Evolutionary conservation across 2,113 vertebrate species (phyloP).

Genomic region (Halcyon senegalensis): DNA sequence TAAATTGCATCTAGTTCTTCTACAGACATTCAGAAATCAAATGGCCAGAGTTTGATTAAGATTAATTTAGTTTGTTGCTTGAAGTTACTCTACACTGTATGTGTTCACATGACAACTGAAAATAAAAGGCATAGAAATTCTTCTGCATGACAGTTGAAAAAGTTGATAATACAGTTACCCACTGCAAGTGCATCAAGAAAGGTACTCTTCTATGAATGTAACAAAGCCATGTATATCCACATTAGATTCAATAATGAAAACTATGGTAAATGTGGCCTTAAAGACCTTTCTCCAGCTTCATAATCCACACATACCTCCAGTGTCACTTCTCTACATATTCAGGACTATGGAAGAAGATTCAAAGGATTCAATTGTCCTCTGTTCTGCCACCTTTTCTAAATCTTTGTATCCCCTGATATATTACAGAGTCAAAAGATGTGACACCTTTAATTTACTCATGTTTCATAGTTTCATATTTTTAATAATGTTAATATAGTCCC

Average conservation of each 20-base stretch:
- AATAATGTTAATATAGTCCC: neutral
- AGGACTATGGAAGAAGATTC: neutral
- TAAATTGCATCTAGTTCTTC: neutral
- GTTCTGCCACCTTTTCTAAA: neutral
- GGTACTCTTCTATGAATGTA: neutral
- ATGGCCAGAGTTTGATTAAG: neutral
- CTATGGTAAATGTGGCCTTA: neutral
- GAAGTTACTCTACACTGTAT: neutral
- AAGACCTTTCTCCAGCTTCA: neutral
- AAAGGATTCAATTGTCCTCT: neutral
- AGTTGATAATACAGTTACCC: neutral
- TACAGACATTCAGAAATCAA: neutral
- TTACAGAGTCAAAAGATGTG: neutral
- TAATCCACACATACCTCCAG: neutral
- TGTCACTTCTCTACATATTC: neutral
- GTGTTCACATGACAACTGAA: neutral
- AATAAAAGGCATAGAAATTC: neutral
- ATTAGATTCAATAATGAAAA: neutral
- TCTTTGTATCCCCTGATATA: neutral
- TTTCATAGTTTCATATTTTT: neutral
- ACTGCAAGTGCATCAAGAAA: neutral
- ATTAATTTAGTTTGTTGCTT: neutral
- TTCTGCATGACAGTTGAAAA: neutral
- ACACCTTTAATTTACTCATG: neutral
- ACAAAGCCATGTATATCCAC: neutral